These are phyloP conservation scores for Artibeus jamaicensis DNA, from an alignment of 2,797 vertebrate genomes.

Conservation along the genomic window DNA sequence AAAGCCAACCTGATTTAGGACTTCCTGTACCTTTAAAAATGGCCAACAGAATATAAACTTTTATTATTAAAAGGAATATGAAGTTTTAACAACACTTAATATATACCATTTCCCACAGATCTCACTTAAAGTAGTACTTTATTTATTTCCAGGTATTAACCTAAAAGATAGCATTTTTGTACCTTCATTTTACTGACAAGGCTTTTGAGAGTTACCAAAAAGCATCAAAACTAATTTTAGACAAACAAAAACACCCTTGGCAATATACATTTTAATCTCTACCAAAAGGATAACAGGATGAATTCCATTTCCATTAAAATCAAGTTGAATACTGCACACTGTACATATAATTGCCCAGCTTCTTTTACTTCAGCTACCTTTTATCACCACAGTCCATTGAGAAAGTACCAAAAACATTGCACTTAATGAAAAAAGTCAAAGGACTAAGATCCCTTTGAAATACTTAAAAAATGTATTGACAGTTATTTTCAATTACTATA, in stretches of 20 bases:
- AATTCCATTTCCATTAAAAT: constrained; percentile 36
- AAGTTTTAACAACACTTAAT: neutral
- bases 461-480: neutral
- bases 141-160: constrained; percentile 22
- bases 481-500: constrained; percentile 30
- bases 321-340: neutral
- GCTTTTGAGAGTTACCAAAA: constrained; percentile 41
- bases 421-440: constrained; percentile 19
- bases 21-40: constrained; percentile 33
- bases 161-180: neutral
- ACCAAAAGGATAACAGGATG: constrained; percentile 15
- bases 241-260: neutral
- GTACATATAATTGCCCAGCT: neutral
- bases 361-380: constrained; percentile 40
- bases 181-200: constrained; percentile 24
- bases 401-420: neutral
- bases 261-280: constrained; percentile 9
- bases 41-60: neutral
- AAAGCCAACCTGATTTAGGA: neutral
- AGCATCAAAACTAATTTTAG: neutral
- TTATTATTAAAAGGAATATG: neutral
- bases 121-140: neutral
- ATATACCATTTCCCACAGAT: neutral
- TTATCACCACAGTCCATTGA: neutral
- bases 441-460: neutral